Conservation (phyloP, 2,888 invertebrate genomes). For the Rhimphoctona megacephalus region DNA sequence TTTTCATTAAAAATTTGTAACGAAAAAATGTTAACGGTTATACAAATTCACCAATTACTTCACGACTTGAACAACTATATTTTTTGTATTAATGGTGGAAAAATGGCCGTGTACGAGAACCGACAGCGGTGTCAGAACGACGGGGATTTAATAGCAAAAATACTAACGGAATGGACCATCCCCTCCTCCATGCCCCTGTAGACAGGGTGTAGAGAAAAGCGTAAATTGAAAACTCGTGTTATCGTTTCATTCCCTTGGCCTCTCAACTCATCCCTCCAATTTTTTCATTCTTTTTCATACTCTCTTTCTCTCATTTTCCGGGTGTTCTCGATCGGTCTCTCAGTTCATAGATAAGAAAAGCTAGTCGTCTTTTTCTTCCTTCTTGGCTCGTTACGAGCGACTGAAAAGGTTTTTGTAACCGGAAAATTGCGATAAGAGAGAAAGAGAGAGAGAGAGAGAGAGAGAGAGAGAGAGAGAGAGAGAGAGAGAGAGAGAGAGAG, state of each 20-base stretch:
- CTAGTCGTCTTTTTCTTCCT: slow-evolving; percentile 23
- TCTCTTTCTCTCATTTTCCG: slow-evolving; percentile 20
- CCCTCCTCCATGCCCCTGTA: background rate
- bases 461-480: background rate
- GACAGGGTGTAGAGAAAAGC: slow-evolving; percentile 1
- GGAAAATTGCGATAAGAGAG: slow-evolving; percentile 42
- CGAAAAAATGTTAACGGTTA: too few relatives aligned
- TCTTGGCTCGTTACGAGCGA: slow-evolving; percentile 25
- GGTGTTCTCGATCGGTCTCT: slow-evolving; percentile 41
- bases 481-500: background rate
- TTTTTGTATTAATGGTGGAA: background rate
- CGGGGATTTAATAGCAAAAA: slow-evolving; percentile 54
- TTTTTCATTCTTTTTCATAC: background rate
- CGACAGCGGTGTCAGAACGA: background rate
- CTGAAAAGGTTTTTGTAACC: background rate
- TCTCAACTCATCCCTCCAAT: slow-evolving; percentile 46
- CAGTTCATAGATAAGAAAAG: slow-evolving; percentile 49
- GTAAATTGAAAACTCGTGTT: slow-evolving; percentile 67
- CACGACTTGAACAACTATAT: too few relatives aligned
- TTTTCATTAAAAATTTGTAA: background rate
- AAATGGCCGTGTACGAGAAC: background rate
- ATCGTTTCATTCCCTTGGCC: slow-evolving; percentile 65
- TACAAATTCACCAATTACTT: too few relatives aligned
- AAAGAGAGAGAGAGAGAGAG: background rate
- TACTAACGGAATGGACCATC: slow-evolving; percentile 21